These are phyloP conservation scores for Harpagifer antarcticus DNA, from an alignment of 2,797 vertebrate species.

Conservation along the genomic window DNA sequence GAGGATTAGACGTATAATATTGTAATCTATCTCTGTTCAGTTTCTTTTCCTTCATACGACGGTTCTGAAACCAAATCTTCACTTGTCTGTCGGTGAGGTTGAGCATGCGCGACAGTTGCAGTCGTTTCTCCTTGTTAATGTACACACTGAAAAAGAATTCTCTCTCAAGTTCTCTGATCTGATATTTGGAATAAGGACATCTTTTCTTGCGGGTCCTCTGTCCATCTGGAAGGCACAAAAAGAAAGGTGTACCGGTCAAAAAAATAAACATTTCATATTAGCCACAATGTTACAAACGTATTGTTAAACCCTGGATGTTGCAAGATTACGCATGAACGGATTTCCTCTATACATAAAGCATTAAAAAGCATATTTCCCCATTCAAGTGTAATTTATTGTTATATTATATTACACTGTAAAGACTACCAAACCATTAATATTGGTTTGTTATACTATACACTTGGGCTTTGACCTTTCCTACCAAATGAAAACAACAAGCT, in stretches of 20 bases:
- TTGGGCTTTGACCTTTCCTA: conserved; percentile 65
- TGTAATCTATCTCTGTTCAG: conserved; percentile 99
- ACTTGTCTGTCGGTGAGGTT: conserved; percentile 99
- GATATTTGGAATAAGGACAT: conserved; percentile 98
- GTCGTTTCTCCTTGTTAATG: conserved; percentile 99
- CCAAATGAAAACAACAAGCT: conserved; percentile 50
- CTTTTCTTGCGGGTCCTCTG: conserved; percentile 97
- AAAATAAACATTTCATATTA: conserved; percentile 52
- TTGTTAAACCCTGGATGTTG: conserved; percentile 41
- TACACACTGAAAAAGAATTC: conserved; percentile 99
- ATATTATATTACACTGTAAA: conserved; percentile 51
- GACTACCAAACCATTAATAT: conserved; percentile 27
- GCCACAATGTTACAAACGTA: conserved; percentile 37
- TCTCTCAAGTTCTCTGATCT: conserved; percentile 98
- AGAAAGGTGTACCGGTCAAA: conserved; percentile 47
- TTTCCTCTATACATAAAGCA: conserved; percentile 48
- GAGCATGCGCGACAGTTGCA: conserved; percentile 98
- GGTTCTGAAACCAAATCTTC: conserved; percentile 99
- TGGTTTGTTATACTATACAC: conserved; percentile 39
- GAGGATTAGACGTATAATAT: conserved; percentile 96
- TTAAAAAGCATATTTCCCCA: conserved; percentile 53
- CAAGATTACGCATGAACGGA: conserved; percentile 51
- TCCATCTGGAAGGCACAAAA: conserved; percentile 87
- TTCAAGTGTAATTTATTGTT: conserved; percentile 40
- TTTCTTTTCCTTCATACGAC: conserved; percentile 99